Base-by-base conservation (phyloP, 2,113 vertebrate species). In the Mormyrus iriodes region DNA sequence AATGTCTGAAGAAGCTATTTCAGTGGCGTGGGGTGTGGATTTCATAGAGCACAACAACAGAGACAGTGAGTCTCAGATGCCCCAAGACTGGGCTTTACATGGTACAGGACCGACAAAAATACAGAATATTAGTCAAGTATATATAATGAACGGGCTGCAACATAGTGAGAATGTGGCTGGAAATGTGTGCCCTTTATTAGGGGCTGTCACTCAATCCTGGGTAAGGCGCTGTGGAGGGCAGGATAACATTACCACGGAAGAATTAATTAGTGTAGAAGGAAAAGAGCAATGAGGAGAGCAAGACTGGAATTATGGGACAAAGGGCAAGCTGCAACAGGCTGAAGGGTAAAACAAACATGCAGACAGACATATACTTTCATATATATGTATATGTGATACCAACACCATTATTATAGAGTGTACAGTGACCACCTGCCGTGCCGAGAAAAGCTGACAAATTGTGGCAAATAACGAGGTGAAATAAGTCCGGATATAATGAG, bases 141-240 rank as follows among this genome's bases (percentile, higher is more conserved):
- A 91, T 92, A 97, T 96, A 96, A 96, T 96, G 96, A 97, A 97
- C 96, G 97, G 96, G 96, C 94, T 94, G 94, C 95, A 90, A 51
- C 42, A 42, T 42, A 17, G 73, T 42, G 13, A 79, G 17, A 79
- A 79, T 79, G 73, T 79, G 35, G 42, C 31, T 79, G 35, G 35
- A 79, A 79, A 19, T 79, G 61, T 31, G n/a, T n/a, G 15, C 21
- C 31, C 69, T 76, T 79, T 19, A 79, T 42, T 79, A 42, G 73
- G 31, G 73, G 35, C 73, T 79, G 73, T 79, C 35, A 35, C 35
- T 79, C 2, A 39, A 42, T 39, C 69, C 1, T 1, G 17, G 31
- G 73, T 42, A 6, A 79, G 35, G 73, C 15, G 5, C 15, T 39
- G 17, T 79, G 35, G 35, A 42, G 13, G 27, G 17, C 42, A 42